A percentile compares a stretch with the other conserved stretches of the same genome.
These are phyloP conservation scores for Labeo calbasu DNA, from an alignment of 2,797 vertebrate species.

Conservation along the genomic window DNA sequence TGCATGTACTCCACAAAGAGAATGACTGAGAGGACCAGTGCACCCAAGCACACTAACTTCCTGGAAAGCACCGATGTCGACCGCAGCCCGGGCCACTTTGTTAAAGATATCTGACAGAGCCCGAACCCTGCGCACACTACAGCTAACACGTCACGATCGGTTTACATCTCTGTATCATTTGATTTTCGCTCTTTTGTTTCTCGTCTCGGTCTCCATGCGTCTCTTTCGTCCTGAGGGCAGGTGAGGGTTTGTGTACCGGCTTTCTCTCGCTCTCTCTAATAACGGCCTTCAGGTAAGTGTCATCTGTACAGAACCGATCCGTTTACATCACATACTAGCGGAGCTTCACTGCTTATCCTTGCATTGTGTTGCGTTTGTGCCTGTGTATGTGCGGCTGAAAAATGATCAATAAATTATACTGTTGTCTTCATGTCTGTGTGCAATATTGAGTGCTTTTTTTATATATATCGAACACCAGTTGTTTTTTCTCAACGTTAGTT, in stretches of 20 bases:
- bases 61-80: slow-evolving; percentile 47
- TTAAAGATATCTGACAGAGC: slow-evolving; percentile 41
- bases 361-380: neutral
- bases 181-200: slow-evolving; percentile 36
- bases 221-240: slow-evolving; percentile 42
- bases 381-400: neutral
- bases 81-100: neutral
- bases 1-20: neutral
- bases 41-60: slow-evolving; percentile 42
- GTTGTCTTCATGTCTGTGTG: neutral
- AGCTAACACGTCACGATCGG: slow-evolving; percentile 33
- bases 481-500: neutral
- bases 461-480: neutral
- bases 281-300: slow-evolving; percentile 39
- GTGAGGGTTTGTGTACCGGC: slow-evolving; percentile 45
- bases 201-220: slow-evolving; percentile 16
- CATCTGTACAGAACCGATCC: slow-evolving; percentile 16
- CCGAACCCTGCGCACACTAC: slow-evolving; percentile 23
- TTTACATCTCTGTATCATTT: slow-evolving; percentile 40
- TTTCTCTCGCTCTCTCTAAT: slow-evolving; percentile 22
- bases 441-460: neutral
- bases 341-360: neutral
- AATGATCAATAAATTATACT: neutral
- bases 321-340: neutral
- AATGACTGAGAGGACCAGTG: slow-evolving; percentile 21